phyloP scores from a whole-genome alignment of 2,113 vertebrate genomes.

The Pseudolaguvia tuberculata region DNA sequence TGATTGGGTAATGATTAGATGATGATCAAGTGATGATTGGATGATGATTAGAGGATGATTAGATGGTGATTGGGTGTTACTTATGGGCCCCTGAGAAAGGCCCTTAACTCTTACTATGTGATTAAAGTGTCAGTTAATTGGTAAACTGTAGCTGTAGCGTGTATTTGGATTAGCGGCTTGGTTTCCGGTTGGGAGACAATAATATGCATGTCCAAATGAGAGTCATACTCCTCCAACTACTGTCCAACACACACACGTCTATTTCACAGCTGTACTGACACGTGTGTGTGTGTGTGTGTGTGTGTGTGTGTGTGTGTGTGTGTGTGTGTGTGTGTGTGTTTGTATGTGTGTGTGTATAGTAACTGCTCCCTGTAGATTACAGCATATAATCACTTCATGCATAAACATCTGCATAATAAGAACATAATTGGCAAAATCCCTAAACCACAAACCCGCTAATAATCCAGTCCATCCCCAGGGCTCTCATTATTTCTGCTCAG shows the following conservation, averaged over 20 bases:
- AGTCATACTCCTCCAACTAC: slow-evolving; percentile 26
- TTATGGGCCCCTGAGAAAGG: too few species aligned
- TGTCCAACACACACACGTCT: slow-evolving; percentile 8
- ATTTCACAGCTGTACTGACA: too few species aligned
- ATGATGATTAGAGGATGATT: too few species aligned
- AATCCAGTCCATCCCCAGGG: not conserved
- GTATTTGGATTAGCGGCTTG: slow-evolving; percentile 34
- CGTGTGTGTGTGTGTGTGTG: slow-evolving; percentile 1
- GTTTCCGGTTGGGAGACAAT: slow-evolving; percentile 28
- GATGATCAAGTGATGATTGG: too few species aligned
- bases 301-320: not conserved
- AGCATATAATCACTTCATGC: slow-evolving; percentile 12
- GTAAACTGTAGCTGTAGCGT: not conserved
- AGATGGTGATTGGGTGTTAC: too few species aligned
- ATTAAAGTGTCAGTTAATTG: too few species aligned
- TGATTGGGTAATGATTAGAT: too few species aligned
- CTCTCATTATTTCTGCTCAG: not conserved
- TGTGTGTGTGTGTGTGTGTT: slow-evolving; percentile 1
- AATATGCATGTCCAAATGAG: slow-evolving; percentile 37
- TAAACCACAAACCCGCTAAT: not conserved
- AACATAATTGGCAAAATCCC: not conserved
- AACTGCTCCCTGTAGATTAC: slow-evolving; percentile 15
- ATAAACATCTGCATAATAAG: slow-evolving; percentile 1
- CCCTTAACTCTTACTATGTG: too few species aligned
- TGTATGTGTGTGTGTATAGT: not conserved